A percentile compares a stretch with the other conserved stretches of the same genome.
phyloP scores from a whole-genome alignment of 2,888 invertebrate genomes.

The Peribatodes rhomboidaria region DNA sequence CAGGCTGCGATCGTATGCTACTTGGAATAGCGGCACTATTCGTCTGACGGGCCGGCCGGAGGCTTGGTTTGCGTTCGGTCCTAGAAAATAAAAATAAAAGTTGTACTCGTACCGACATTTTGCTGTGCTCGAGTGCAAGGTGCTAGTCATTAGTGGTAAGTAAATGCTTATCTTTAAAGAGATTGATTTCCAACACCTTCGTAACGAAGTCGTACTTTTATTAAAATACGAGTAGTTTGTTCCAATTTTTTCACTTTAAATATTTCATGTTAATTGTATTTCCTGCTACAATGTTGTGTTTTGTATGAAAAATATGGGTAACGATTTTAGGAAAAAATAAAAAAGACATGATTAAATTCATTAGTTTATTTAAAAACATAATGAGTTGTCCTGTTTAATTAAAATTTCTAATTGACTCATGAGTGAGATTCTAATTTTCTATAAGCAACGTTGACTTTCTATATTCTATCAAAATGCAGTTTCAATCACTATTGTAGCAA shows the following conservation, averaged over 20 bases:
- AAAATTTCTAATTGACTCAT: too few relatives aligned
- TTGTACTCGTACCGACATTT: slow-evolving; percentile 37
- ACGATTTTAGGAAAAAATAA: not conserved
- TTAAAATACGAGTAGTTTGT: too few relatives aligned
- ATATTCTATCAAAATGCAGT: too few relatives aligned
- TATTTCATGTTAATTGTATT: too few relatives aligned
- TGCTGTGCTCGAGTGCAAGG: slow-evolving; percentile 21
- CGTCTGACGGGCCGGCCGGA: slow-evolving; percentile 57
- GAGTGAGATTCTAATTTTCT: too few relatives aligned
- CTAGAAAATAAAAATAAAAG: slow-evolving; percentile 79
- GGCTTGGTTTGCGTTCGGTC: slow-evolving; percentile 62
- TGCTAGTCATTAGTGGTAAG: slow-evolving; percentile 14
- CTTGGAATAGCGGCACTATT: slow-evolving; percentile 80
- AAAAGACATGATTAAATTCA: not conserved
- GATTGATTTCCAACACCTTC: slow-evolving; percentile 7
- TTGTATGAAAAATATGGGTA: too few relatives aligned
- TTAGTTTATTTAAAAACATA: not conserved
- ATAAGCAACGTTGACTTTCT: too few relatives aligned
- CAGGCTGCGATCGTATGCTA: slow-evolving; percentile 77
- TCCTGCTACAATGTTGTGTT: too few relatives aligned
- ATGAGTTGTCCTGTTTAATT: too few relatives aligned
- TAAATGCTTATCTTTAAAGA: slow-evolving; percentile 9
- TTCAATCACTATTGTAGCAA: too few relatives aligned
- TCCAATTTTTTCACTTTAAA: too few relatives aligned
- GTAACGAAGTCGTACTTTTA: not conserved